These are phyloP conservation scores for Drosophila peninsularis DNA, from an alignment of 2,888 invertebrate genomes.

Conservation along the genomic window DNA sequence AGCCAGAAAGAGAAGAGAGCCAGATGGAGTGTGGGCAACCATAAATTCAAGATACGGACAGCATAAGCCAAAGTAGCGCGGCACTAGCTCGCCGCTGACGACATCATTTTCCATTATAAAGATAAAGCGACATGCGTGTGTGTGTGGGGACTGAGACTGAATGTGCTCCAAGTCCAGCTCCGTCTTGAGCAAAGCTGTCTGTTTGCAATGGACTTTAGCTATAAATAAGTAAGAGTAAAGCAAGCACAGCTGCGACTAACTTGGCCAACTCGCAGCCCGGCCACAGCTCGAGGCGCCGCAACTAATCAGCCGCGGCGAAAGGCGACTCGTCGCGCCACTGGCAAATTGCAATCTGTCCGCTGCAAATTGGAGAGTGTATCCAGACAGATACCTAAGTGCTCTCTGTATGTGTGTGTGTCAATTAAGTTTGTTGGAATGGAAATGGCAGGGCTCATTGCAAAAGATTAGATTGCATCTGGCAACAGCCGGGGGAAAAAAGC, in stretches of 20 bases:
- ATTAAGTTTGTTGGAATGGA: slow-evolving; percentile 34
- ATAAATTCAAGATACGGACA: slow-evolving; percentile 54
- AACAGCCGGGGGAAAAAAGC: no score
- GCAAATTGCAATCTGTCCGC: slow-evolving; percentile 52
- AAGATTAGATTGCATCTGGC: no score
- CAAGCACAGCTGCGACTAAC: slow-evolving; percentile 29
- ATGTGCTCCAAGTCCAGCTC: slow-evolving; percentile 6
- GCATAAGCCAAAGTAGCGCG: slow-evolving; percentile 41
- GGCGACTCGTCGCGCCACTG: slow-evolving; percentile 17
- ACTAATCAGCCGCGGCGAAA: slow-evolving; percentile 53
- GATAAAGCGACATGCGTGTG: slow-evolving; percentile 34
- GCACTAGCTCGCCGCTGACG: slow-evolving; percentile 26
- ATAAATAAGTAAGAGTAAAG: slow-evolving; percentile 61
- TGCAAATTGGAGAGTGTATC: slow-evolving; percentile 42
- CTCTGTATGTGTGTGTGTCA: slow-evolving; percentile 10
- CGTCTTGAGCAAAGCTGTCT: slow-evolving; percentile 35
- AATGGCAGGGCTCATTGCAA: background rate
- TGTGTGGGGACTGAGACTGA: slow-evolving; percentile 4
- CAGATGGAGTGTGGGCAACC: slow-evolving; percentile 22
- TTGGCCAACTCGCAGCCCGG: slow-evolving; percentile 27
- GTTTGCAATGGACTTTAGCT: slow-evolving; percentile 31
- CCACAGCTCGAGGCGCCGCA: slow-evolving; percentile 36
- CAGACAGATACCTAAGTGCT: slow-evolving; percentile 16
- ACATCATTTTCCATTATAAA: slow-evolving; percentile 69
- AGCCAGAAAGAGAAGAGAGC: background rate